Conservation (phyloP, 2,797 vertebrate genomes). For the Lutra lutra region DNA sequence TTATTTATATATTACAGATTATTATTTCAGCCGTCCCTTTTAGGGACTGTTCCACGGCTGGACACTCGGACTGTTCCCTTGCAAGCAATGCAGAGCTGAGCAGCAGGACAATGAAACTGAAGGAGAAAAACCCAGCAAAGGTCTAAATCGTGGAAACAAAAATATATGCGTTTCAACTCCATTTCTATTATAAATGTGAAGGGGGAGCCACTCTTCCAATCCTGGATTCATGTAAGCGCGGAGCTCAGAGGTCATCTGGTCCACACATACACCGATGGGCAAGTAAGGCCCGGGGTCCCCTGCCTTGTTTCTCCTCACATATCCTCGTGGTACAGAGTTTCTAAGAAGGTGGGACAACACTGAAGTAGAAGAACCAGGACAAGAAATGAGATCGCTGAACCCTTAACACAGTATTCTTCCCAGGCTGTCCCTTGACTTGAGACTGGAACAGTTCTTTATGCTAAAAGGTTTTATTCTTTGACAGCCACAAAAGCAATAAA, state of each 20-base stretch:
- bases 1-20: not conserved
- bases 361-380: not conserved
- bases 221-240: not conserved
- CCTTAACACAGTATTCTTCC: not conserved
- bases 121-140: not conserved
- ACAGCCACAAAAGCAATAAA: not conserved
- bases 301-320: not conserved
- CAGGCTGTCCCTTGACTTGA: not conserved
- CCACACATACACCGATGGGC: too few relatives aligned
- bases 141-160: not conserved
- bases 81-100: not conserved
- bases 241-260: not conserved
- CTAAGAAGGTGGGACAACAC: not conserved
- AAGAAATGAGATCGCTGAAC: not conserved
- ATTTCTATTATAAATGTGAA: not conserved
- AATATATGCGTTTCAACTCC: not conserved
- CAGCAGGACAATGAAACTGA: not conserved
- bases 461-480: not conserved
- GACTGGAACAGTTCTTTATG: not conserved
- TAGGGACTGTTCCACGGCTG: not conserved
- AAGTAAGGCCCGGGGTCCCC: accelerated
- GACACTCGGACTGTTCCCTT: not conserved
- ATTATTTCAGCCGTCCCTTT: not conserved
- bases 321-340: not conserved
- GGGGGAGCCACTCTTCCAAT: not conserved